Base-by-base conservation (phyloP, 1,140 invertebrate genomes). In the Drosophila sp. region DNA sequence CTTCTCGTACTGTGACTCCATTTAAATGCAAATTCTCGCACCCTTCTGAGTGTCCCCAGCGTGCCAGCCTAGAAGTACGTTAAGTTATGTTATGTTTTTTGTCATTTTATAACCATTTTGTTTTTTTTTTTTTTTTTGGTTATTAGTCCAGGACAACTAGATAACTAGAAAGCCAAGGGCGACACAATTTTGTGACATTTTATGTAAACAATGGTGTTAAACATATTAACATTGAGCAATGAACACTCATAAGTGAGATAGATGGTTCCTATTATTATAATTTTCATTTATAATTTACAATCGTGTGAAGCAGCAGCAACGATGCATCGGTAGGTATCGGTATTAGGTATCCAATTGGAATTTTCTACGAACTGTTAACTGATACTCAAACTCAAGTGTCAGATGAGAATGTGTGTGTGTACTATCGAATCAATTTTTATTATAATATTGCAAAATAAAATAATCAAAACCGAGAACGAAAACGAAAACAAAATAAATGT, bases 11-110 rank as follows among this genome's bases (percentile, higher is more conserved):
- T 34, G 32, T 29, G 36, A 40, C 51, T 72, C 72, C 76, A 84
- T 84, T 80, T 84, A 84, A 80, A 84, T 84, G 80, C 77, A 84
- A 84, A 84, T 84, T 69, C 83, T 71, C 79, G 62, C 70, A 73
- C 73, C 65, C 70, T 62, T 62, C 48, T 43, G 41, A 45, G 32
- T 58, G 13, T 21, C 13, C 38, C 36, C 46, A 27, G 21, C 13
- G 57, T n/a, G n/a, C 40, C 38, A 48, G 43, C 65, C 67, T 59
- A 53, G 50, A 80, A 64, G 61, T 71, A 67, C 73, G 78, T 59
- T 65, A 77, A 77, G 57, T 64, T 65, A 61, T 65, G 58, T 73
- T 77, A 56, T 65, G 62, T 62, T 74, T 57, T 67, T 34, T 4
- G 36, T 4, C 36, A 38, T 38, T 64, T 38, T 38, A 48, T 72